Conservation (phyloP, 2,797 vertebrate genomes). For the Knipowitschia caucasica region DNA sequence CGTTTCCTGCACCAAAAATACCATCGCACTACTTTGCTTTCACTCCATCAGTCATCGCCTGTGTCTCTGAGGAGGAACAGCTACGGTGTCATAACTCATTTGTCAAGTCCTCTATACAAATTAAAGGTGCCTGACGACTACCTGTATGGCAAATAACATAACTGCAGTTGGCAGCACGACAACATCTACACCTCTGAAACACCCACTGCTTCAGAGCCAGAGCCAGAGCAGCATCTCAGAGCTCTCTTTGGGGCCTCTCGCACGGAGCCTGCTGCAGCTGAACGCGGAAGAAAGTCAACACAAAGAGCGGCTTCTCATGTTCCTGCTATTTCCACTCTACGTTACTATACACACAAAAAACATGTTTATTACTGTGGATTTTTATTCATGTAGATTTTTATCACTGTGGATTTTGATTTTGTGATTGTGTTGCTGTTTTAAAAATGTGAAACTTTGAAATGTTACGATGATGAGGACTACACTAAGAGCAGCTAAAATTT, state of each 20-base stretch:
- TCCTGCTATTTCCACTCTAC: not conserved
- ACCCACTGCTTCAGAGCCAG: constrained; percentile 25
- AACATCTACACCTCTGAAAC: constrained; percentile 46
- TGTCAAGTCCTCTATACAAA: constrained; percentile 75
- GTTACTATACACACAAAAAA: too few species aligned
- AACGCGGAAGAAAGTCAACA: constrained; percentile 7
- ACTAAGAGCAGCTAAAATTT: too few species aligned
- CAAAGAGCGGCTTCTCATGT: constrained; percentile 28
- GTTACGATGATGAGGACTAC: too few species aligned
- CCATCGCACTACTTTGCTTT: constrained; percentile 30
- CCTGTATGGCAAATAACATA: constrained; percentile 69
- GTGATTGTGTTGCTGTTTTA: too few species aligned
- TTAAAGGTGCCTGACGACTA: constrained; percentile 70
- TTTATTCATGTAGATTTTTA: too few species aligned
- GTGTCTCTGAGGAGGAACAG: constrained; percentile 59
- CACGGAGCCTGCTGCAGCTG: too few species aligned
- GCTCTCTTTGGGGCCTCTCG: not conserved
- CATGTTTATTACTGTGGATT: too few species aligned
- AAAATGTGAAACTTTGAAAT: too few species aligned
- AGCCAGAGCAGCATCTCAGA: not conserved
- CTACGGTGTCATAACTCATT: constrained; percentile 74
- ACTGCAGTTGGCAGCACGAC: constrained; percentile 64
- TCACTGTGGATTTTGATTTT: too few species aligned
- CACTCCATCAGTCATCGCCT: constrained; percentile 56
- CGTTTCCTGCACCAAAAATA: constrained; percentile 30